Evolutionary conservation across 2,888 invertebrate genomes (phyloP).

Genomic region (Pachliopta kotzebuea): DNA sequence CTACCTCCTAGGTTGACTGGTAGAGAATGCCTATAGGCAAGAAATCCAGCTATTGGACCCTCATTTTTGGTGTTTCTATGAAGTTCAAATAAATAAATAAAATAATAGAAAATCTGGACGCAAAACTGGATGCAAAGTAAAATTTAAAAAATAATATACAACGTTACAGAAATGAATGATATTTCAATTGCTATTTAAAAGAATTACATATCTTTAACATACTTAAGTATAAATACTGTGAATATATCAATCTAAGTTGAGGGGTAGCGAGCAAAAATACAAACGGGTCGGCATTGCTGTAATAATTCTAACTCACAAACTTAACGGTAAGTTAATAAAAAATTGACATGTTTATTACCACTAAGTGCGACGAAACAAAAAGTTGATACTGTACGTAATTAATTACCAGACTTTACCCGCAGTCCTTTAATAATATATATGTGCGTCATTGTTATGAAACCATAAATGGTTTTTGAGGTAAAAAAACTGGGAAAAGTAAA

Average conservation of each 20-base stretch:
- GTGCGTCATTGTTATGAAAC: background rate
- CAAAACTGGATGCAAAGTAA: no score
- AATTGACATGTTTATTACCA: conserved; percentile 8
- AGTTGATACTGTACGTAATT: conserved; percentile 7
- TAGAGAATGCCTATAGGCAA: no score
- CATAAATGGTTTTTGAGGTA: background rate
- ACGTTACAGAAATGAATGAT: no score
- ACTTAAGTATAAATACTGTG: background rate
- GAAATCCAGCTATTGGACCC: no score
- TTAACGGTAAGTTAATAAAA: conserved; percentile 6
- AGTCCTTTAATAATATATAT: background rate
- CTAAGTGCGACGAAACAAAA: conserved; percentile 5
- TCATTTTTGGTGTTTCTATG: no score
- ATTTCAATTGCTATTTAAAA: no score
- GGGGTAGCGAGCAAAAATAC: conserved; percentile 8
- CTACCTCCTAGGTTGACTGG: no score
- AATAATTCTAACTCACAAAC: conserved; percentile 2
- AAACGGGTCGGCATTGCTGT: background rate
- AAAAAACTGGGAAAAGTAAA: background rate
- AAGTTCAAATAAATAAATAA: no score
- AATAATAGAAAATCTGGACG: no score
- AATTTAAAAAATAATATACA: no score
- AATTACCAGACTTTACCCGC: conserved; percentile 11
- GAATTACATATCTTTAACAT: no score
- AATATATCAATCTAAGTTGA: conserved; percentile 8